A percentile compares a stretch with the other conserved stretches of the same genome.
Conservation (phyloP, 2,113 vertebrate species). For the Aleadryas rufinucha region DNA sequence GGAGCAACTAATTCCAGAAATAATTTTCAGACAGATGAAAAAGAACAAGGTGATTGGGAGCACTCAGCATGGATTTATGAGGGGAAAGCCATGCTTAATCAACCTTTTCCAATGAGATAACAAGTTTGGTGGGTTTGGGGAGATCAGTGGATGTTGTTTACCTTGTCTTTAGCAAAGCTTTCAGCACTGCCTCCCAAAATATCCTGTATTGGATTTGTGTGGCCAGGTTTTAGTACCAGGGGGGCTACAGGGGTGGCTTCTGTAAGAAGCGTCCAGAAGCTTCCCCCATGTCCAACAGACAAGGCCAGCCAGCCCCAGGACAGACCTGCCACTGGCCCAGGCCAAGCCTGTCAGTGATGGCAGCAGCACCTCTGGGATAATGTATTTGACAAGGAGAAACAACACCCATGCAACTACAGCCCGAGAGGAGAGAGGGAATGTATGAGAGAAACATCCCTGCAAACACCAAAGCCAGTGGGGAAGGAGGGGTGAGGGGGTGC, state of each 20-base stretch:
- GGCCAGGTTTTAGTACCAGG: neutral
- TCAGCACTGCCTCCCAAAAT: neutral
- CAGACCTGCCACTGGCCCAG: neutral
- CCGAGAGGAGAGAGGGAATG: neutral
- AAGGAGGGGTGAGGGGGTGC: neutral
- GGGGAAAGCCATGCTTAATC: neutral
- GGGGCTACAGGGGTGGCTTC: neutral
- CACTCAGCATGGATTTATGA: neutral
- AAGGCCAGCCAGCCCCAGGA: neutral
- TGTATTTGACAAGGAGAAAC: neutral
- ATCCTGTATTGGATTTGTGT: neutral
- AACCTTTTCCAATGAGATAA: neutral
- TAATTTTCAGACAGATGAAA: neutral
- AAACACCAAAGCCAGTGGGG: neutral
- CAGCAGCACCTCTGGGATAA: neutral
- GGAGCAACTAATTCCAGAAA: neutral
- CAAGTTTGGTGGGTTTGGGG: neutral
- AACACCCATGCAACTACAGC: neutral
- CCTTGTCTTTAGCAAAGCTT: neutral
- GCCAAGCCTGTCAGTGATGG: accelerated
- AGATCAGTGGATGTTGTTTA: neutral
- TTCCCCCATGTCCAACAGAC: neutral
- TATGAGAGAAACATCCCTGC: neutral
- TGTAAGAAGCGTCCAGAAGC: neutral
- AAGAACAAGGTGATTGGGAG: neutral